phyloP scores from a whole-genome alignment of 2,888 invertebrate genomes.

The Corbicula japonica region DNA sequence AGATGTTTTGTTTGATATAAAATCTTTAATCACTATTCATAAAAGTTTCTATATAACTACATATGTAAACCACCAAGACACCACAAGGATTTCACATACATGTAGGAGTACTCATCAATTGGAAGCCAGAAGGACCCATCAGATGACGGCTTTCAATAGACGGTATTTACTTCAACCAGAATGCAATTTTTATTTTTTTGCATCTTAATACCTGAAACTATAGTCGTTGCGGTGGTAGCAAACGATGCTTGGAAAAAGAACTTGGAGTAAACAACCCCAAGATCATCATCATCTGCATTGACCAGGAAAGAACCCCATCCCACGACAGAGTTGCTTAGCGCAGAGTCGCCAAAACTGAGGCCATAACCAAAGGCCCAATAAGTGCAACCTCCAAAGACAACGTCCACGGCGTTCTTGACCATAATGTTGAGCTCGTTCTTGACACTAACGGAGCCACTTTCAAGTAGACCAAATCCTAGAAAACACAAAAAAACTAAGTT shows the following conservation, averaged over 20 bases:
- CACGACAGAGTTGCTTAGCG: conserved; percentile 72
- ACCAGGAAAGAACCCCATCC: conserved; percentile 82
- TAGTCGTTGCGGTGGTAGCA: conserved; percentile 82
- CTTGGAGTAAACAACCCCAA: conserved; percentile 75
- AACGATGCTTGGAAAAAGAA: conserved; percentile 83
- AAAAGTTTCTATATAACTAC: too few species aligned
- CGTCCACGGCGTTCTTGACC: conserved; percentile 83
- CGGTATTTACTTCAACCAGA: too few species aligned
- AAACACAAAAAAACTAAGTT: neutral
- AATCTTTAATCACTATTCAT: too few species aligned
- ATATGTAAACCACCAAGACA: too few species aligned
- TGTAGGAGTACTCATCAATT: too few species aligned
- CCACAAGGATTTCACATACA: too few species aligned
- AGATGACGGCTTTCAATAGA: too few species aligned
- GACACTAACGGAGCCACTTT: conserved; percentile 77
- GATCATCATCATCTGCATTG: conserved; percentile 83
- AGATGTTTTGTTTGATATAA: too few species aligned
- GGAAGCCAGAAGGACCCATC: too few species aligned
- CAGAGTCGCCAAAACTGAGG: conserved; percentile 77
- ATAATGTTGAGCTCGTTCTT: conserved; percentile 83
- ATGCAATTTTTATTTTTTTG: too few species aligned
- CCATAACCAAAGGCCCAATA: conserved; percentile 82
- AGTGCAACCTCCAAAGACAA: conserved; percentile 79
- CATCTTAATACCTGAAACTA: conserved; percentile 82
- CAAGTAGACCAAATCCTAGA: conserved; percentile 81